Evolutionary conservation across 2,113 vertebrate genomes (phyloP).

Genomic region (Phrynocephalus versicolor): DNA sequence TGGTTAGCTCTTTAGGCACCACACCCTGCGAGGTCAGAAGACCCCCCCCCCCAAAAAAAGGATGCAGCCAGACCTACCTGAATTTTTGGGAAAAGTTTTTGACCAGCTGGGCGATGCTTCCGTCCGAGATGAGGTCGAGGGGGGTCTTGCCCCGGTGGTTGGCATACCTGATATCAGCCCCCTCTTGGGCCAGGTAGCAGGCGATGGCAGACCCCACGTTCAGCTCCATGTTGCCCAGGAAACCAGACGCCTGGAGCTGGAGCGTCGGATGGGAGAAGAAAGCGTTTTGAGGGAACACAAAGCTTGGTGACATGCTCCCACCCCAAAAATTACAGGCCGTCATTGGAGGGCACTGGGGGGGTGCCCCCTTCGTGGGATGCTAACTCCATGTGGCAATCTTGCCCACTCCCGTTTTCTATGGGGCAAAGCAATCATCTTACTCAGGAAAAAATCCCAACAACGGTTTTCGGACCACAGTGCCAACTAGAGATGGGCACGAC

Average conservation of each 20-base stretch:
- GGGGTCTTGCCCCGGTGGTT: constrained; percentile 94
- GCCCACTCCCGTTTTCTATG: too few relatives aligned
- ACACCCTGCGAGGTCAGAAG: too few relatives aligned
- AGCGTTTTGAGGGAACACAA: not conserved
- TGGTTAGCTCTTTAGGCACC: too few relatives aligned
- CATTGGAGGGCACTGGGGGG: not conserved
- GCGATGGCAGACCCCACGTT: constrained; percentile 87
- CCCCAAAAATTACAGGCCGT: not conserved
- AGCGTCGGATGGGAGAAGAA: not conserved
- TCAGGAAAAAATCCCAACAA: too few relatives aligned
- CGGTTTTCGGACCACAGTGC: too few relatives aligned
- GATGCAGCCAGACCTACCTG: constrained; percentile 75
- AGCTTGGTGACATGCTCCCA: not conserved
- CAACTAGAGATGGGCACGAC: too few relatives aligned
- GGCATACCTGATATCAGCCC: constrained; percentile 90
- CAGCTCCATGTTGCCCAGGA: constrained; percentile 85
- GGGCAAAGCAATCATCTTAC: too few relatives aligned
- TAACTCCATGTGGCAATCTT: too few relatives aligned
- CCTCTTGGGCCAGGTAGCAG: constrained; percentile 92
- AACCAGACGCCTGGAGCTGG: constrained; percentile 87
- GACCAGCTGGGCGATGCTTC: constrained; percentile 82
- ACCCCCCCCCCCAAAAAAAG: too few relatives aligned
- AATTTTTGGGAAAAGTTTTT: constrained; percentile 92
- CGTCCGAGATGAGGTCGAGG: constrained; percentile 86
- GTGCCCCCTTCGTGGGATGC: too few relatives aligned